Percentiles rank a stretch among this genome's conserved stretches.
Conservation (phyloP, 2,113 vertebrate genomes). For the Thinocorus orbignyianus region DNA sequence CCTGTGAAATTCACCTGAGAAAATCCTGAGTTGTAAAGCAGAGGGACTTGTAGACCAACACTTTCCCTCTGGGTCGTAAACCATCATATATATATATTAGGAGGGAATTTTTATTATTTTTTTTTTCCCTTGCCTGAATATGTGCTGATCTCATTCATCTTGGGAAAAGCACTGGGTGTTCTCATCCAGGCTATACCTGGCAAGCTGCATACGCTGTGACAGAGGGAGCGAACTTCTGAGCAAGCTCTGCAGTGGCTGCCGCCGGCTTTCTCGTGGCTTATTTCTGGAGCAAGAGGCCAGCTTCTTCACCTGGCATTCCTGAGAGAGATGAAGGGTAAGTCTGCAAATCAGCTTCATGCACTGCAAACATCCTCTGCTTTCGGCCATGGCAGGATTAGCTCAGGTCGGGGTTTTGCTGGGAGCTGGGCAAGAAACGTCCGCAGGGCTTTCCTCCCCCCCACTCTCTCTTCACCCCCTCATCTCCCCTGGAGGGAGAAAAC, state of each 20-base stretch:
- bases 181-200: conserved; percentile 51
- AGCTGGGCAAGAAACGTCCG: background rate
- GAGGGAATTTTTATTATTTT: background rate
- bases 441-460: background rate
- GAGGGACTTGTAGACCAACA: background rate
- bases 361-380: background rate
- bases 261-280: background rate
- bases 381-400: conserved; percentile 21
- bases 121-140: background rate
- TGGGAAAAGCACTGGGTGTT: conserved; percentile 45
- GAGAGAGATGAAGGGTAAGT: conserved; percentile 66
- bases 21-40: background rate
- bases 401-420: background rate
- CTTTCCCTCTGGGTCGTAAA: background rate
- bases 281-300: background rate
- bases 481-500: background rate
- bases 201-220: conserved; percentile 50
- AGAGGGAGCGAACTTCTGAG: conserved; percentile 36
- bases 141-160: conserved; percentile 69
- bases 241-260: conserved; percentile 40
- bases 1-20: background rate
- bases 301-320: conserved; percentile 36
- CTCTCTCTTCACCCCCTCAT: accelerated
- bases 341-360: conserved; percentile 28
- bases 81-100: background rate